A percentile compares a stretch with the other conserved stretches of the same genome.
Evolutionary conservation across 2,797 vertebrate species (phyloP).

Genomic region (Lithobates pipiens): DNA sequence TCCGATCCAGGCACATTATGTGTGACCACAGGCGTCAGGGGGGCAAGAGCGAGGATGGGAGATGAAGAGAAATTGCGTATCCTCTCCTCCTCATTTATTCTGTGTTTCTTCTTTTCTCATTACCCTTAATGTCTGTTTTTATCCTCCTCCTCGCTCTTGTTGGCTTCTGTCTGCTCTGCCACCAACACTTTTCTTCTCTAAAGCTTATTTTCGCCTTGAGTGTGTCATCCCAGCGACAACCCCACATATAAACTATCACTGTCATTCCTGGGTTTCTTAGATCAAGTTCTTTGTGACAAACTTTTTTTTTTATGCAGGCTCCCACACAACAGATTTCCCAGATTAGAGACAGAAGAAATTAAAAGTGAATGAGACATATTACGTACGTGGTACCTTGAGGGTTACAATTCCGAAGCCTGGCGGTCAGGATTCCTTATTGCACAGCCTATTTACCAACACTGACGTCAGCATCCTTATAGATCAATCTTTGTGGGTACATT

Average conservation of each 20-base stretch:
- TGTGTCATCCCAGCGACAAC: background rate
- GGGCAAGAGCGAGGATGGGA: constrained; percentile 14
- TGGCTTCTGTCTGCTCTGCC: constrained; percentile 10
- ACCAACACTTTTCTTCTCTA: constrained; percentile 8
- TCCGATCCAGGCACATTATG: constrained; percentile 58
- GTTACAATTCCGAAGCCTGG: constrained; percentile 4
- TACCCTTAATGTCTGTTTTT: constrained; percentile 10
- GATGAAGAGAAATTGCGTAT: constrained; percentile 33
- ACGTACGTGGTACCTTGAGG: constrained; percentile 7
- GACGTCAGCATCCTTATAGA: constrained; percentile 26
- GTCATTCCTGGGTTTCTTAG: background rate
- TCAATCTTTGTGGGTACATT: constrained; percentile 12
- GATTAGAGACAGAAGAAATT: background rate
- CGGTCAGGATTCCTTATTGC: constrained; percentile 9
- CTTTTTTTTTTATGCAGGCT: background rate
- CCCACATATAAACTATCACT: background rate
- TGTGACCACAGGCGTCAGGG: constrained; percentile 61
- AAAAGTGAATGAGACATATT: background rate
- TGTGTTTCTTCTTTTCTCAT: constrained; percentile 12
- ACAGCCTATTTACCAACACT: constrained; percentile 22
- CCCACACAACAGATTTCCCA: background rate
- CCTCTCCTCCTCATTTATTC: constrained; percentile 32
- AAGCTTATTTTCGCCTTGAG: constrained; percentile 3
- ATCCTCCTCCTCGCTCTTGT: background rate
- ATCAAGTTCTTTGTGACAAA: background rate